phyloP scores from a whole-genome alignment of 1,140 invertebrate species.

The Dendrolimus kikuchii region DNA sequence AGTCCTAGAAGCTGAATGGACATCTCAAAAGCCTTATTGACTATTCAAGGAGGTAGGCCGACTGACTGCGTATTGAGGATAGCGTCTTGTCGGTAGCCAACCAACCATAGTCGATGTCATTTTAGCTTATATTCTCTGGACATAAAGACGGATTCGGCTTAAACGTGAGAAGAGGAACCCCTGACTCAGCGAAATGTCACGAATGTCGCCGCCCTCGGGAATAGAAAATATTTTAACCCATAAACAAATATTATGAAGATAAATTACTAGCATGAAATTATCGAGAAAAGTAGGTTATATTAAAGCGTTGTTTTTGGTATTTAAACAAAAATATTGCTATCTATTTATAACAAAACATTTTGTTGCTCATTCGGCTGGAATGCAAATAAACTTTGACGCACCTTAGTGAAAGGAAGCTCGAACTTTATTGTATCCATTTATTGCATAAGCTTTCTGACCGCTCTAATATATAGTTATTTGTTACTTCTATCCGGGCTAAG shows the following conservation, averaged over 20 bases:
- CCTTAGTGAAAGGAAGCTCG: conserved; percentile 33
- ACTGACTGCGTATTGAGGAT: background rate
- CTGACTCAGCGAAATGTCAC: no score
- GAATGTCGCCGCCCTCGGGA: no score
- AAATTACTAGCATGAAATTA: background rate
- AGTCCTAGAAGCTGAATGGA: background rate
- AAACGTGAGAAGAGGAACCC: no score
- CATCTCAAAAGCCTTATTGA: background rate
- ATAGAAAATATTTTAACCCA: background rate
- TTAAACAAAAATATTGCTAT: no score
- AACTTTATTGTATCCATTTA: conserved; percentile 27
- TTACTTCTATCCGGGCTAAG: conserved; percentile 16
- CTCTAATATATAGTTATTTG: conserved; percentile 21
- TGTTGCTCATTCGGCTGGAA: conserved; percentile 5
- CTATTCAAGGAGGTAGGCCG: background rate
- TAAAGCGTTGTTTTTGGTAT: background rate
- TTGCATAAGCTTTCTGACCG: conserved; percentile 32
- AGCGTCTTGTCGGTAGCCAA: no score
- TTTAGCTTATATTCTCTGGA: no score
- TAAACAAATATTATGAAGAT: background rate
- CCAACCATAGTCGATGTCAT: no score
- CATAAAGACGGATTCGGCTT: no score
- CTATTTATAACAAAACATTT: no score
- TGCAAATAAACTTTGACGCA: conserved; percentile 9
- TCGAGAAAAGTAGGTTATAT: background rate